Evolutionary conservation across 2,113 vertebrate species (phyloP).

Genomic region (Aythya baeri): DNA sequence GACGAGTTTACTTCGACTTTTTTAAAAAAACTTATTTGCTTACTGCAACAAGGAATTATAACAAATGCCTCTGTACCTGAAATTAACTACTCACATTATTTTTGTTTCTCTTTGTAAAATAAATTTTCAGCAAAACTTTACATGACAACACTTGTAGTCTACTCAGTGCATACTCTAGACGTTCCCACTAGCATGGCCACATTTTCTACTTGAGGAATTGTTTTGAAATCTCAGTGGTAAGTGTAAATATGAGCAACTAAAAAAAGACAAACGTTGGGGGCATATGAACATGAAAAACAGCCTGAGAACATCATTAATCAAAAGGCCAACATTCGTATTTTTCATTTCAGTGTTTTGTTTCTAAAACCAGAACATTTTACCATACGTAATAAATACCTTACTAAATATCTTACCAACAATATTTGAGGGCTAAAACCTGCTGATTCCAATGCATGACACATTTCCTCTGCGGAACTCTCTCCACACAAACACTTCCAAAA

Average conservation of each 20-base stretch:
- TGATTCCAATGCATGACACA: constrained; percentile 85
- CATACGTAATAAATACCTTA: constrained; percentile 67
- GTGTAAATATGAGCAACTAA: background rate
- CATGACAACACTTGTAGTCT: background rate
- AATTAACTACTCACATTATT: background rate
- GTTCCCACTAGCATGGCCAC: background rate
- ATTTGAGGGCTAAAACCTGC: constrained; percentile 90
- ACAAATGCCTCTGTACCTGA: background rate
- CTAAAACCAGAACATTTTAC: background rate
- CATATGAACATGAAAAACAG: background rate
- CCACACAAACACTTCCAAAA: constrained; percentile 95
- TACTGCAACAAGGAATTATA: background rate
- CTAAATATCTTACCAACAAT: constrained; percentile 87
- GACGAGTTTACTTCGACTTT: background rate
- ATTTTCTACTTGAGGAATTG: background rate
- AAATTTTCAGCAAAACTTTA: background rate
- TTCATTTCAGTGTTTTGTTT: background rate
- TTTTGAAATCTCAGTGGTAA: background rate
- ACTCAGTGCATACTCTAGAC: background rate
- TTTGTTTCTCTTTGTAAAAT: background rate
- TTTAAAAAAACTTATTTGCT: background rate
- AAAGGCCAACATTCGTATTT: background rate
- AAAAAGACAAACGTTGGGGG: background rate
- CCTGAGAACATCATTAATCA: background rate
- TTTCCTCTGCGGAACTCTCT: constrained; percentile 81